phyloP scores from a whole-genome alignment of 2,797 vertebrate species.

The Hypotaenidia philippensis region DNA sequence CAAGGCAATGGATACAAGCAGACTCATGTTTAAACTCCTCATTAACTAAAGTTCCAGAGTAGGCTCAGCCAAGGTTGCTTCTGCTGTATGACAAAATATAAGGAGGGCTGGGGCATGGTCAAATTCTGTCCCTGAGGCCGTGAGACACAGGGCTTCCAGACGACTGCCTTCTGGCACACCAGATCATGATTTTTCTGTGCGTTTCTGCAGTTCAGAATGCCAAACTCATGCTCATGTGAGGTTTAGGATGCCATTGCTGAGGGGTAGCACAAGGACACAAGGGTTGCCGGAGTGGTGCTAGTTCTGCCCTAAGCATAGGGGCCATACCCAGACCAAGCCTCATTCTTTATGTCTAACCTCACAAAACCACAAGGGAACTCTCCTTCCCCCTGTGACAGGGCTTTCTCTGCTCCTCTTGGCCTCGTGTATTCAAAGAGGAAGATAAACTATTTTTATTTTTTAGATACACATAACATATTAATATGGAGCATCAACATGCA shows the following conservation, averaged over 20 bases:
- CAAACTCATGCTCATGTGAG: fast-evolving
- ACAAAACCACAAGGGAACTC: fast-evolving
- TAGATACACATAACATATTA: neutral
- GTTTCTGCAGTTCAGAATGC: neutral
- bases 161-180: neutral
- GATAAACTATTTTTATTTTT: neutral
- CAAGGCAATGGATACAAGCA: neutral
- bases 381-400: neutral
- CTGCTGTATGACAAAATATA: neutral
- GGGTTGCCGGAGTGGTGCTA: neutral
- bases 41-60: neutral
- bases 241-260: neutral
- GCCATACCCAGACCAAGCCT: neutral
- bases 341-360: neutral
- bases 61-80: neutral
- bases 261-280: neutral
- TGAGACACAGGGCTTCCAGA: neutral
- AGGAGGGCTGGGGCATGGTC: neutral
- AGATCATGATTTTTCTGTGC: fast-evolving
- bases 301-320: neutral
- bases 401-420: neutral
- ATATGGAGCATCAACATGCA: neutral
- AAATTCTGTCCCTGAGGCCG: neutral
- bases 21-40: neutral
- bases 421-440: neutral